phyloP scores from a whole-genome alignment of 2,888 invertebrate genomes.

The Mimumesa dahlbomi region DNA sequence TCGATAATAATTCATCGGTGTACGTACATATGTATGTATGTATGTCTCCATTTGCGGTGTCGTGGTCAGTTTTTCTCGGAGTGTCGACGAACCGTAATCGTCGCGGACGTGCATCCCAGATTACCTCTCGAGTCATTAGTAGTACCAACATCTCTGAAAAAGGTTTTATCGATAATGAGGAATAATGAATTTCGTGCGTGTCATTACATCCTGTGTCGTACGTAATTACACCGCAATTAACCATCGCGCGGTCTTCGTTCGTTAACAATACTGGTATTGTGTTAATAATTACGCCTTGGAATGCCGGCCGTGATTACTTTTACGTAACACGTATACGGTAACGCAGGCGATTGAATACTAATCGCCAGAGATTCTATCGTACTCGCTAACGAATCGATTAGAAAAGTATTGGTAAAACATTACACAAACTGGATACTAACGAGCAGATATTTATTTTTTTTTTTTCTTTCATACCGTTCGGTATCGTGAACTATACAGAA shows the following conservation, averaged over 20 bases:
- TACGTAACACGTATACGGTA: slow-evolving; percentile 34
- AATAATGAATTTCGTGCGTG: slow-evolving; percentile 31
- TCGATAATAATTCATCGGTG: slow-evolving; percentile 23
- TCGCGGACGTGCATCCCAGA: neutral
- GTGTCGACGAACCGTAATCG: slow-evolving; percentile 19
- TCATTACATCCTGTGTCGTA: slow-evolving; percentile 24
- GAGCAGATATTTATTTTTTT: too few species aligned
- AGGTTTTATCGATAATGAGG: neutral
- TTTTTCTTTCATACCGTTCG: too few species aligned
- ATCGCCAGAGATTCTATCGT: slow-evolving; percentile 25
- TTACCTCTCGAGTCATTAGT: neutral
- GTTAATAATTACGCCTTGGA: slow-evolving; percentile 40
- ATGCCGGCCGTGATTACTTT: slow-evolving; percentile 31
- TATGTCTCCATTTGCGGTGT: slow-evolving; percentile 11
- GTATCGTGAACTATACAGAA: too few species aligned
- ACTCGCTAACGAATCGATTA: too few species aligned
- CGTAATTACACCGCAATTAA: slow-evolving; percentile 37
- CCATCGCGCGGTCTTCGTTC: slow-evolving; percentile 14
- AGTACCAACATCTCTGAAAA: neutral
- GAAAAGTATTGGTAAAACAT: too few species aligned
- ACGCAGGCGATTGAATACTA: slow-evolving; percentile 38
- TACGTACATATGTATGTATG: neutral
- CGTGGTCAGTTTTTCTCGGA: slow-evolving; percentile 6
- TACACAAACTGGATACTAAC: too few species aligned
- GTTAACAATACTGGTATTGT: slow-evolving; percentile 45